Conservation (phyloP, 1,140 invertebrate species). For the Sminthurides bifidus region DNA sequence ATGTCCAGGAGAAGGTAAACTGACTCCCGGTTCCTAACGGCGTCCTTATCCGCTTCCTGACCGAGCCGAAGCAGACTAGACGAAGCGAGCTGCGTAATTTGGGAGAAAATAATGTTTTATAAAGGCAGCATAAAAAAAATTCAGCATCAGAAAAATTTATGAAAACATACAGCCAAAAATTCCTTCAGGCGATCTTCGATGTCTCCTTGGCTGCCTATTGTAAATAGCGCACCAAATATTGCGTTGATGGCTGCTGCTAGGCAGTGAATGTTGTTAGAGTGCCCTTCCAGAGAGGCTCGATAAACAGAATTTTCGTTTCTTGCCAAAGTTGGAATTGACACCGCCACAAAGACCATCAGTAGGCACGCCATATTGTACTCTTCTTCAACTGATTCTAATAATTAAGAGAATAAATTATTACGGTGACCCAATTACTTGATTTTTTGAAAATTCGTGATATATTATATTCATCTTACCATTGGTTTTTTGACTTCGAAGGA, state of each 20-base stretch:
- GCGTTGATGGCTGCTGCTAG: slow-evolving; percentile 92
- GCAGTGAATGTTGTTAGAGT: slow-evolving; percentile 96
- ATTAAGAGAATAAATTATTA: neutral
- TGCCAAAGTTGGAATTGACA: slow-evolving; percentile 93
- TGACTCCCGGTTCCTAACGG: slow-evolving; percentile 84
- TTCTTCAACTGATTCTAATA: slow-evolving; percentile 61
- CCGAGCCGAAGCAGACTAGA: slow-evolving; percentile 86
- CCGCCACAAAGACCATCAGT: slow-evolving; percentile 96
- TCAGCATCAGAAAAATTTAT: too few species aligned
- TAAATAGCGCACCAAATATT: slow-evolving; percentile 92
- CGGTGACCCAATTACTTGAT: too few species aligned
- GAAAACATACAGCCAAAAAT: slow-evolving; percentile 77
- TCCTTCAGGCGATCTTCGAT: slow-evolving; percentile 97
- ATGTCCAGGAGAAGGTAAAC: slow-evolving; percentile 87
- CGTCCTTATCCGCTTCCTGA: slow-evolving; percentile 90
- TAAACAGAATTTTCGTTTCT: slow-evolving; percentile 79
- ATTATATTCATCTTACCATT: slow-evolving; percentile 43
- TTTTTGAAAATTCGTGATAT: slow-evolving; percentile 15
- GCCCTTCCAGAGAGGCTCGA: slow-evolving; percentile 80
- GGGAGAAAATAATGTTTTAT: neutral
- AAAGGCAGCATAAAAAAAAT: too few species aligned
- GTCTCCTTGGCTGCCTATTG: slow-evolving; percentile 85
- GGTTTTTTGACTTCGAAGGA: slow-evolving; percentile 76
- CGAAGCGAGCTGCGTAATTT: slow-evolving; percentile 60
- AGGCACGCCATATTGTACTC: slow-evolving; percentile 91